phyloP scores from a whole-genome alignment of 1,140 invertebrate genomes.

The Euglossa dilemma region DNA sequence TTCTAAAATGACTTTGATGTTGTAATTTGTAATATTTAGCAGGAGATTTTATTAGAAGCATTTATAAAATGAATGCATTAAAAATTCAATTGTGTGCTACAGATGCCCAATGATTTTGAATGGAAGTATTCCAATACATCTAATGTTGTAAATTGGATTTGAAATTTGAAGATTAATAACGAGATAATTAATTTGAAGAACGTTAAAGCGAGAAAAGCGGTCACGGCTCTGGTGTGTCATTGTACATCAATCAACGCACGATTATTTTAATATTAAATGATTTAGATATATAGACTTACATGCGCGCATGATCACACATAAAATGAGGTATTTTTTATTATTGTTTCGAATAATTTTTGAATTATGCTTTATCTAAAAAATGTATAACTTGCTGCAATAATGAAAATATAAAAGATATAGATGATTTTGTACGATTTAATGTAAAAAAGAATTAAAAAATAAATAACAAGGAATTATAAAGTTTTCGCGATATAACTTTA shows the following conservation, averaged over 20 bases:
- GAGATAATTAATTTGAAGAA: constrained; percentile 33
- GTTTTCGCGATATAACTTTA: not conserved
- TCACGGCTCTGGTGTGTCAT: constrained; percentile 45
- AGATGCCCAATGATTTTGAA: constrained; percentile 49
- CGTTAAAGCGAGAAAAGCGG: constrained; percentile 35
- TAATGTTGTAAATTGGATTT: constrained; percentile 42
- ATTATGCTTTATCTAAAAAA: constrained; percentile 23
- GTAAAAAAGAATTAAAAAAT: not conserved
- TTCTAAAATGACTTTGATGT: constrained; percentile 1
- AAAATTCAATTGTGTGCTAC: constrained; percentile 50
- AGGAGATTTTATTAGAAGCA: not conserved
- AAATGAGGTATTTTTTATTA: not conserved
- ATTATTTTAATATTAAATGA: constrained; percentile 69
- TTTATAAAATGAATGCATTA: not conserved
- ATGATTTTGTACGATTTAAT: not conserved
- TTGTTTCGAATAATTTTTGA: constrained; percentile 17
- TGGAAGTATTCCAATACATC: constrained; percentile 46
- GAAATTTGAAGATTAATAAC: constrained; percentile 40
- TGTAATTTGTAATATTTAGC: not conserved
- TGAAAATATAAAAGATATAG: not conserved
- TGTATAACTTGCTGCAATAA: not conserved
- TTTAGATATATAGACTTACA: constrained; percentile 58
- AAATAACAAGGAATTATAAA: not conserved
- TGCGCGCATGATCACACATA: constrained; percentile 4
- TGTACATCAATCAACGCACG: constrained; percentile 52